A percentile compares a stretch with the other conserved stretches of the same genome.
Evolutionary conservation across 2,113 vertebrate species (phyloP).

Genomic region (Psittacara wagleri): DNA sequence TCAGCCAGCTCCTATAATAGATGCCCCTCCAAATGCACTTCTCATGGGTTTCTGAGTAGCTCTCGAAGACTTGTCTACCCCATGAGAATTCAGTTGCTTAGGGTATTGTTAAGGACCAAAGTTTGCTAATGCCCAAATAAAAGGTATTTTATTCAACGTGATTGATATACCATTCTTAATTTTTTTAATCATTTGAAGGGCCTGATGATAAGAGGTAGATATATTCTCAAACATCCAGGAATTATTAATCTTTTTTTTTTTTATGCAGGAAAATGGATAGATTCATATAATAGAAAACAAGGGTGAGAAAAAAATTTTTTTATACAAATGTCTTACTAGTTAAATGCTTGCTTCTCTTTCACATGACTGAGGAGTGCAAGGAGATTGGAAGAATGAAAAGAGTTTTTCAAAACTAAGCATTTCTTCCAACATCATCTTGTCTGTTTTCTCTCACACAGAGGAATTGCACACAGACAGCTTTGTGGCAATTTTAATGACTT

Average conservation of each 20-base stretch:
- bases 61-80: background rate
- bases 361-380: slow-evolving; percentile 28
- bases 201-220: slow-evolving; percentile 8
- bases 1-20: slow-evolving; percentile 7
- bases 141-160: background rate
- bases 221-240: background rate
- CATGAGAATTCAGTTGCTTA: background rate
- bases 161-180: background rate
- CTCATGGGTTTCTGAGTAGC: background rate
- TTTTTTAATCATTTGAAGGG: slow-evolving; percentile 23
- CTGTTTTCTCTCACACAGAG: background rate
- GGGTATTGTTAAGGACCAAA: background rate
- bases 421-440: background rate
- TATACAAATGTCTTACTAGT: background rate
- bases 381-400: background rate
- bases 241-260: slow-evolving; percentile 28
- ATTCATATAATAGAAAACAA: slow-evolving; percentile 29
- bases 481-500: slow-evolving; percentile 27
- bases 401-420: background rate
- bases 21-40: background rate
- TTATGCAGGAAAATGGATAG: background rate
- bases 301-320: background rate
- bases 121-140: background rate
- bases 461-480: background rate
- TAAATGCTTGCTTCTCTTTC: slow-evolving; percentile 11